Evolutionary conservation across 2,888 invertebrate species (phyloP), one percentile per base, ranked within the genome.

Genomic region (Stenurella melanura): DNA sequence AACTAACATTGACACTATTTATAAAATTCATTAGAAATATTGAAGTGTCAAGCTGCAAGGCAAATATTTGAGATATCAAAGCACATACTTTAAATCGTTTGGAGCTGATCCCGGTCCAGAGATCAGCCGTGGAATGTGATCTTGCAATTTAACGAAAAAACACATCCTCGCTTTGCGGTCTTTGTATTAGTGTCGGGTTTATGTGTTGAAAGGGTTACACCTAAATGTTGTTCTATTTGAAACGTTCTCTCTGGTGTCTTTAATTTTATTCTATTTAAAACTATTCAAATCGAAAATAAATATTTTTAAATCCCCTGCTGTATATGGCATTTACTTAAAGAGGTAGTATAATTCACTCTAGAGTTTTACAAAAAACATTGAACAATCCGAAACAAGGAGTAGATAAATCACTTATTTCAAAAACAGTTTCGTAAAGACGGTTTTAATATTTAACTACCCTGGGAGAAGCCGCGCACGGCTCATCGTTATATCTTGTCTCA

Each of bases 401-500:
- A 50, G 50, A 50, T 50, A 50, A 50, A 50, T 50, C 50, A 50
- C 50, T 50, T n/a, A 50, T 17, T 15, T 50, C 15, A 50, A 50
- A 50, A 15, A 12, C 42, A 42, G 42, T 42, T 42, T 42, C 42
- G 12, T 42, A 42, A 50, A n/a, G 50, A 50, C 7, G 3, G 6
- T 50, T 50, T 50, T 50, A 50, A 50, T 50, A n/a, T 50, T 50
- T 50, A 50, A 50, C 50, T 50, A 50, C 50, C 50, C n/a, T n/a
- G 50, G 50, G 50, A 50, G 12, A n/a, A 50, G n/a, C 50, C 50
- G 50, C 2, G 42, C 12, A 15, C 1, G 12, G 3, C 50, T 50
- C 50, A 50, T 5, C 50, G 42, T 15, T 42, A 15, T 11, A 42
- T 42, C 42, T n/a, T 50, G 50, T n/a, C 50, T n/a, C 50, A 50